Percentiles rank a stretch among this genome's conserved stretches.
These are phyloP conservation scores for Sebastes trivittatus DNA, from an alignment of 2,797 vertebrate species.

Conservation along the genomic window DNA sequence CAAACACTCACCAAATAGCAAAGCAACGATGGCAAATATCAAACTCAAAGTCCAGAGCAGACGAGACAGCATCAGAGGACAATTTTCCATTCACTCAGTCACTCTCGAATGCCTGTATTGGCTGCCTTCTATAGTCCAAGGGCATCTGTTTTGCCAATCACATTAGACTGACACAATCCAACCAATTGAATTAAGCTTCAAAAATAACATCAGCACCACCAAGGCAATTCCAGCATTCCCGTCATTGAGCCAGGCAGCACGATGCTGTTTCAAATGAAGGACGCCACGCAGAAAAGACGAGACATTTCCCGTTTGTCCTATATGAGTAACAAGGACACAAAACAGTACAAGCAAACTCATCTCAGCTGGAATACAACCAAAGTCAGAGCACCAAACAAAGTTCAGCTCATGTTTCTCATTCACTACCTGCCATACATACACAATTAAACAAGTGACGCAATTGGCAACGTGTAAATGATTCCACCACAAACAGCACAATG, in stretches of 20 bases:
- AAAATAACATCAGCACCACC: slow-evolving; percentile 64
- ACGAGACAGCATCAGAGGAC: slow-evolving; percentile 39
- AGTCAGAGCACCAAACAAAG: neutral
- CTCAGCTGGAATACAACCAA: neutral
- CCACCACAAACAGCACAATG: neutral
- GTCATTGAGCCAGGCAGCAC: neutral
- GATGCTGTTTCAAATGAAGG: slow-evolving; percentile 18
- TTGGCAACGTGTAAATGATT: neutral
- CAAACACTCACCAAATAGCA: slow-evolving; percentile 26
- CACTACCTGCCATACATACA: neutral
- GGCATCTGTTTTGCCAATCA: slow-evolving; percentile 68
- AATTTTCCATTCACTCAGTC: slow-evolving; percentile 37
- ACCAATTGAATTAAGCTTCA: slow-evolving; percentile 66
- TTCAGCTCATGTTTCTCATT: neutral
- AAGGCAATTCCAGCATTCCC: slow-evolving; percentile 26
- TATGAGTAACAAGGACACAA: neutral
- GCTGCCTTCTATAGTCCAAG: slow-evolving; percentile 68
- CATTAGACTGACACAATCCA: slow-evolving; percentile 67
- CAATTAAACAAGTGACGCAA: neutral
- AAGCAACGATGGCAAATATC: slow-evolving; percentile 25
- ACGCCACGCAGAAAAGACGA: neutral
- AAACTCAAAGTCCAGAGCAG: slow-evolving; percentile 9
- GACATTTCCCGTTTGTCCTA: neutral
- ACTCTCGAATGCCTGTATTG: slow-evolving; percentile 50
- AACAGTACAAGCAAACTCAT: neutral